phyloP scores from a whole-genome alignment of 2,888 invertebrate genomes.

The Brachypterus glaber region DNA sequence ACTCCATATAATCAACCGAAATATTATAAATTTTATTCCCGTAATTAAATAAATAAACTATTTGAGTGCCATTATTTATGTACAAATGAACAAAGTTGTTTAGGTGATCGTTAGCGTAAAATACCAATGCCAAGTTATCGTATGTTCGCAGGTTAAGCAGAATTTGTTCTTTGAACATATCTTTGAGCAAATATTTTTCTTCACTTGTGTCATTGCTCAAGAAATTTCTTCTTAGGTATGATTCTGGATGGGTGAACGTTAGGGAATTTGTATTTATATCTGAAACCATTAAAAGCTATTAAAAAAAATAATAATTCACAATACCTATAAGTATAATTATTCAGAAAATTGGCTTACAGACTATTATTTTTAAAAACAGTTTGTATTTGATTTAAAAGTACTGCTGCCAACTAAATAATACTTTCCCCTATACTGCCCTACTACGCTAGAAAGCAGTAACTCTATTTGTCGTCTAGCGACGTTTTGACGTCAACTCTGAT shows the following conservation, averaged over 20 bases:
- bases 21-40: slow-evolving; percentile 71
- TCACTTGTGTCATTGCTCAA: slow-evolving; percentile 42
- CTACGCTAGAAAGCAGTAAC: too few species aligned
- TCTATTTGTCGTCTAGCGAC: too few species aligned
- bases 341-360: too few species aligned
- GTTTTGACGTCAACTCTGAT: too few species aligned
- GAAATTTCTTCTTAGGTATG: slow-evolving; percentile 74
- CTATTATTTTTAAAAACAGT: too few species aligned
- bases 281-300: too few species aligned
- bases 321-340: too few species aligned
- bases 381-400: too few species aligned
- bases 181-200: slow-evolving; percentile 54
- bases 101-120: slow-evolving; percentile 86
- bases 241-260: slow-evolving; percentile 73
- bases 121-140: slow-evolving; percentile 66
- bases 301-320: slow-evolving; percentile 15
- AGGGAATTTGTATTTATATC: slow-evolving; percentile 85
- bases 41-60: slow-evolving; percentile 77
- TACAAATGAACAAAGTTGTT: slow-evolving; percentile 90
- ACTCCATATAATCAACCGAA: slow-evolving; percentile 62
- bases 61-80: slow-evolving; percentile 66
- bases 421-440: too few species aligned
- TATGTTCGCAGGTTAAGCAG: slow-evolving; percentile 86
- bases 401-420: too few species aligned
- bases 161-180: slow-evolving; percentile 69